These are phyloP conservation scores for Phaenicophaeus curvirostris DNA, from an alignment of 2,797 vertebrate genomes.

Conservation along the genomic window DNA sequence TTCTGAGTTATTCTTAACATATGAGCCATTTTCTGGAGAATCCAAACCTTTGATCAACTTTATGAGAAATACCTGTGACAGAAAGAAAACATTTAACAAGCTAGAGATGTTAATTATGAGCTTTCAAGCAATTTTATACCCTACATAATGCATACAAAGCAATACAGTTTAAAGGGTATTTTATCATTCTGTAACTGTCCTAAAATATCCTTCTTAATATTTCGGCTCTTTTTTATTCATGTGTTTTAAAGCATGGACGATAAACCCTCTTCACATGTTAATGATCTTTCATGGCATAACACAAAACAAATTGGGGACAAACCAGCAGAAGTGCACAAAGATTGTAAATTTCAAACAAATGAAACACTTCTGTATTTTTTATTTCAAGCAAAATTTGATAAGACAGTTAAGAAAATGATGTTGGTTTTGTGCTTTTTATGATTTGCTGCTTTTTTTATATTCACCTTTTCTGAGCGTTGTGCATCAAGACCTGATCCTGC, in stretches of 20 bases:
- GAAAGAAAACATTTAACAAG: slow-evolving; percentile 51
- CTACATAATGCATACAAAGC: neutral
- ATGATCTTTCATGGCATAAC: neutral
- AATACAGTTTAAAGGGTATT: neutral
- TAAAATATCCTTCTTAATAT: neutral
- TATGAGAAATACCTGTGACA: slow-evolving; percentile 61
- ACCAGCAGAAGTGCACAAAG: neutral
- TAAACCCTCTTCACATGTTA: neutral
- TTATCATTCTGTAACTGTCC: slow-evolving; percentile 15
- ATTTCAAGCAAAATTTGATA: neutral
- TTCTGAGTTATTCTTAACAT: slow-evolving; percentile 56
- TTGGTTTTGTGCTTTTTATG: neutral
- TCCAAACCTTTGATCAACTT: slow-evolving; percentile 57
- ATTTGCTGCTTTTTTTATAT: neutral
- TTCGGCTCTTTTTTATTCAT: neutral
- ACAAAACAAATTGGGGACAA: neutral
- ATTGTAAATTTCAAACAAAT: slow-evolving; percentile 8
- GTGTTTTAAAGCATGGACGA: slow-evolving; percentile 15
- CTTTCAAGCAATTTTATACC: slow-evolving; percentile 24
- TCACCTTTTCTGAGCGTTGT: neutral
- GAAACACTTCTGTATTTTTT: slow-evolving; percentile 30
- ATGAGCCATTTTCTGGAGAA: slow-evolving; percentile 34
- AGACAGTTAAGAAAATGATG: neutral
- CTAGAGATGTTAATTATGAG: slow-evolving; percentile 43
- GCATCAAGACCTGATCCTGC: neutral